A percentile compares a stretch with the other conserved stretches of the same genome.
phyloP scores from a whole-genome alignment of 1,140 invertebrate genomes.

The Metaphire vulgaris region DNA sequence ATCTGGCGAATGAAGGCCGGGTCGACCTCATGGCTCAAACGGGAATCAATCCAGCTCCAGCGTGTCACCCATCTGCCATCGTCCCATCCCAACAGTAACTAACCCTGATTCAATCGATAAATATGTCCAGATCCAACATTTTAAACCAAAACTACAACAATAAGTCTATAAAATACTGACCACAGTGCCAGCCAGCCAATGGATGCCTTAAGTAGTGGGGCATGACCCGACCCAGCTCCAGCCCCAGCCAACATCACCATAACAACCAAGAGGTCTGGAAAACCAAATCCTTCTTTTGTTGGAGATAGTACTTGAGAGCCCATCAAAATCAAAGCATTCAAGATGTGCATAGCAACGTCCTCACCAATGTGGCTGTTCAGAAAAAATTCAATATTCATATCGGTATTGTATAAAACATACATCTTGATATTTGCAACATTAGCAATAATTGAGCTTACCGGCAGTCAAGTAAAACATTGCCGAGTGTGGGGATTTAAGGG shows the following conservation, averaged over 20 bases:
- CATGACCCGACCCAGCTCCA: constrained; percentile 67
- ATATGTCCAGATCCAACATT: too few relatives aligned
- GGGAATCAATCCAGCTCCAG: too few relatives aligned
- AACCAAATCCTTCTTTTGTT: constrained; percentile 64
- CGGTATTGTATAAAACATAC: background rate
- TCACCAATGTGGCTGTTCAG: constrained; percentile 55
- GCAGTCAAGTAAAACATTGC: too few relatives aligned
- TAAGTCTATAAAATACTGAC: constrained; percentile 45
- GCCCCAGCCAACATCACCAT: constrained; percentile 74
- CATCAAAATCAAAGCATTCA: constrained; percentile 69
- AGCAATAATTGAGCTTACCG: too few relatives aligned
- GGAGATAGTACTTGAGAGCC: constrained; percentile 61
- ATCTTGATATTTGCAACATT: too few relatives aligned
- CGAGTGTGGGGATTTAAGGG: too few relatives aligned
- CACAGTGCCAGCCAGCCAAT: constrained; percentile 65
- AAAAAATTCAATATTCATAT: constrained; percentile 1
- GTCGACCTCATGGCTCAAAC: too few relatives aligned
- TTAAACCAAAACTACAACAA: too few relatives aligned
- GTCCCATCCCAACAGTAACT: too few relatives aligned
- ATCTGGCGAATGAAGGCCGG: too few relatives aligned
- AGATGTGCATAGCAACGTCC: constrained; percentile 65
- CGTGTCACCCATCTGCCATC: too few relatives aligned
- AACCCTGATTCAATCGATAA: too few relatives aligned
- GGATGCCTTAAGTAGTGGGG: constrained; percentile 69
- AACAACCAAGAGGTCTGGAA: constrained; percentile 73